phyloP scores from a whole-genome alignment of 2,888 invertebrate species.

The Lissonota sp. region DNA sequence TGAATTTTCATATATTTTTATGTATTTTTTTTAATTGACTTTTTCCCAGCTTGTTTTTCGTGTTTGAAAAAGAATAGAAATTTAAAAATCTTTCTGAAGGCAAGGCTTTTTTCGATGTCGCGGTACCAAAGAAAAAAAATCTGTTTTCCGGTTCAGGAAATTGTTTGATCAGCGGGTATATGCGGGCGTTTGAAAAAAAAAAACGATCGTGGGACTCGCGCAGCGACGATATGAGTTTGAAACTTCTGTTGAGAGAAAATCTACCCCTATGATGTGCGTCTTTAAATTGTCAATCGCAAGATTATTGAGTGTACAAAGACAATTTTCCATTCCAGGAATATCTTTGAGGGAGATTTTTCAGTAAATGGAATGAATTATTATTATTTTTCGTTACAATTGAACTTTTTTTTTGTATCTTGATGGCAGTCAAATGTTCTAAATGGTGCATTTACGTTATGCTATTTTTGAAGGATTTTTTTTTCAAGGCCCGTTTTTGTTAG shows the following conservation, averaged over 20 bases:
- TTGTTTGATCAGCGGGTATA: conserved; percentile 65
- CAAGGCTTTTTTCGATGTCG: conserved; percentile 4
- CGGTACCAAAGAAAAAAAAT: conserved; percentile 46
- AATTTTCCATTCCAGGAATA: conserved; percentile 13
- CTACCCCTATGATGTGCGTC: conserved; percentile 52
- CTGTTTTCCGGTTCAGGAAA: conserved; percentile 61
- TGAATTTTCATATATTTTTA: not conserved
- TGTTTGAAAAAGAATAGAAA: not conserved
- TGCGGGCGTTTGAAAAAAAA: conserved; percentile 62
- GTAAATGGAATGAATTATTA: no score
- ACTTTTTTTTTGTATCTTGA: no score
- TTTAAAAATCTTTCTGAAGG: not conserved
- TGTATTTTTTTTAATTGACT: no score
- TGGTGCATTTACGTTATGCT: no score
- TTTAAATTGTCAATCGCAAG: conserved; percentile 20
- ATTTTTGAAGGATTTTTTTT: no score
- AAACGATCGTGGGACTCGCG: conserved; percentile 61
- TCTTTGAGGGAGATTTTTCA: no score
- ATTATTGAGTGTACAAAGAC: conserved; percentile 34
- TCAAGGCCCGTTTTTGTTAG: no score
- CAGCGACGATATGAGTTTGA: not conserved
- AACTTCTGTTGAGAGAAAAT: conserved; percentile 25
- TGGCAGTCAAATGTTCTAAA: no score
- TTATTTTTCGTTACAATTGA: no score
- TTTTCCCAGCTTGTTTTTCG: no score